A percentile compares a stretch with the other conserved stretches of the same genome.
Evolutionary conservation across 2,888 invertebrate genomes (phyloP).

Genomic region (Ophion costatus): DNA sequence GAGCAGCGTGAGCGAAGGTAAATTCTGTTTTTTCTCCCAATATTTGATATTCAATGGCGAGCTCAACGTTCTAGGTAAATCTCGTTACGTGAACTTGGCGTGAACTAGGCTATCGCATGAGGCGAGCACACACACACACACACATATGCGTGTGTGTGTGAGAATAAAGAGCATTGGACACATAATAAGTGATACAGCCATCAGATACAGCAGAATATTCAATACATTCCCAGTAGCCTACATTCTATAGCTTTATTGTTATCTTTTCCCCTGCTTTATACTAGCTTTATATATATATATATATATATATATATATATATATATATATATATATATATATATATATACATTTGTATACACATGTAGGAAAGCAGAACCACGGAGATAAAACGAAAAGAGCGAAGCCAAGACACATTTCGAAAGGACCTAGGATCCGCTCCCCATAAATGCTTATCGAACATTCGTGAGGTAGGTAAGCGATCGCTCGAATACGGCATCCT

Average conservation of each 20-base stretch:
- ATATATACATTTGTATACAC: not conserved
- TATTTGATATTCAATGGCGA: constrained; percentile 48
- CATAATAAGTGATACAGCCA: not conserved
- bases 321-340: constrained; percentile 18
- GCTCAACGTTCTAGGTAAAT: constrained; percentile 31
- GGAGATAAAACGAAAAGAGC: constrained; percentile 4
- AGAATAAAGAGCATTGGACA: not conserved
- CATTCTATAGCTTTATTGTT: constrained; percentile 46
- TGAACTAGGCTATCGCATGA: constrained; percentile 27
- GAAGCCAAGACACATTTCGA: constrained; percentile 27
- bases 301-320: too few species aligned
- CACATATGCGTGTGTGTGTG: not conserved
- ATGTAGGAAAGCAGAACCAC: too few species aligned
- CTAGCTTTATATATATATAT: constrained; percentile 1
- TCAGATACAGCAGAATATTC: constrained; percentile 54
- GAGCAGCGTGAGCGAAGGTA: not conserved
- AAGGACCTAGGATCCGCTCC: constrained; percentile 34
- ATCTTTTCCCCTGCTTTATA: not conserved
- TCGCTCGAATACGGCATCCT: constrained; percentile 19
- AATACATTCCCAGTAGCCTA: constrained; percentile 58
- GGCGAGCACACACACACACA: not conserved
- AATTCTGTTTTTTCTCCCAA: not conserved
- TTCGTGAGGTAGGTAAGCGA: constrained; percentile 61
- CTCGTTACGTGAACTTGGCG: constrained; percentile 51
- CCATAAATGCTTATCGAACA: constrained; percentile 67